phyloP scores from a whole-genome alignment of 2,888 invertebrate genomes.

The Trissolcus brochymenae region DNA sequence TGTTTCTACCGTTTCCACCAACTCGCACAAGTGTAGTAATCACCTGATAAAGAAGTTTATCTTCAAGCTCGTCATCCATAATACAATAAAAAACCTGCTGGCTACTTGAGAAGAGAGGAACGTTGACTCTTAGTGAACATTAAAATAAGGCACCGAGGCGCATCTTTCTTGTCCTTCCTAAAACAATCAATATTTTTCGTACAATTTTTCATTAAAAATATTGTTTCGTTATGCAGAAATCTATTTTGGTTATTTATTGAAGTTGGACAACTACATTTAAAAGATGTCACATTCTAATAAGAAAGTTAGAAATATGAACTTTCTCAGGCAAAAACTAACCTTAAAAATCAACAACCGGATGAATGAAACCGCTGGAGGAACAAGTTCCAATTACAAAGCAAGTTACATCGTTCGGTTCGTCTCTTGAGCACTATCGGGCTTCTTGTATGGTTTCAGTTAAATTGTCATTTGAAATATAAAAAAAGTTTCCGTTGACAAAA shows the following conservation, averaged over 20 bases:
- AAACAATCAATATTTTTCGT: constrained; percentile 5
- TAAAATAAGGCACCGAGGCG: constrained; percentile 22
- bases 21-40: not conserved
- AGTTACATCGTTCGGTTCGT: constrained; percentile 15
- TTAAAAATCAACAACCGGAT: not conserved
- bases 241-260: too few relatives aligned
- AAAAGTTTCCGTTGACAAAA: not conserved
- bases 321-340: not conserved
- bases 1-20: too few relatives aligned
- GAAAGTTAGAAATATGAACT: too few relatives aligned
- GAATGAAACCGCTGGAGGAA: not conserved
- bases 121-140: constrained; percentile 9
- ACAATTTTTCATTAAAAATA: not conserved
- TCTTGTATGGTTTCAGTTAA: constrained; percentile 27
- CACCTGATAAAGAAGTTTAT: constrained; percentile 88
- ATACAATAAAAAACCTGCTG: constrained; percentile 57
- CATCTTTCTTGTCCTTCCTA: not conserved
- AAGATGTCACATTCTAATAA: too few relatives aligned
- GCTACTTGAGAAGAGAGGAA: not conserved
- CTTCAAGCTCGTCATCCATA: constrained; percentile 96
- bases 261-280: not conserved
- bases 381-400: not conserved
- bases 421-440: constrained; percentile 8
- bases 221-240: not conserved
- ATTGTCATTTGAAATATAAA: not conserved